Evolutionary conservation across 2,888 invertebrate species (phyloP), one percentile per base, ranked within the genome.

Genomic region (Ormia ochracea): DNA sequence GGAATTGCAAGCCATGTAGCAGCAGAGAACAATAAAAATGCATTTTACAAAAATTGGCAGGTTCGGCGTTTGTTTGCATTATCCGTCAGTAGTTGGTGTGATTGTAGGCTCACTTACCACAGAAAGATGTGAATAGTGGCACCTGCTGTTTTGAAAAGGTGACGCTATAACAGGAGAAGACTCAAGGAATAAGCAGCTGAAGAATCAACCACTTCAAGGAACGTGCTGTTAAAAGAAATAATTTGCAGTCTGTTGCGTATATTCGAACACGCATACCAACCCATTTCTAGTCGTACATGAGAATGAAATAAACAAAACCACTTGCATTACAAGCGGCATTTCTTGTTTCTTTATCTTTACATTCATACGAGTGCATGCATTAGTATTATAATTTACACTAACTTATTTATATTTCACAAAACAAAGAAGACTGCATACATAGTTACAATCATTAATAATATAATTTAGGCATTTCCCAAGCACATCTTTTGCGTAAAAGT

Each of bases 321-420:
- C 72, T 76, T 73, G 70, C 59, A 68, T 9, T 54, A 48, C 61
- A 69, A 72, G 79, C 70, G 70, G 72, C 66, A 36, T 73, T 66
- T 63, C 12, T 14, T 33, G 31, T 50, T 69, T 31, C 50, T 10
- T 23, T 61, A 21, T 68, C 26, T 14, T 10, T 33, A 26, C 33
- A n/a, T n/a, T n/a, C n/a, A n/a, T n/a, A n/a, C n/a, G n/a, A n/a
- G n/a, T n/a, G 17, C 9, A 7, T 21, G 26, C 26, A 23, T 45
- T 33, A 12, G 17, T 68, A 31, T 41, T 68, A 68, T 54, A 1
- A 26, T 14, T 43, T 43, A 45, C 31, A 23, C n/a, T 9, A 31
- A 31, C 45, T 48, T 45, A 9, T 77, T 56, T 41, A 38, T 4
- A 14, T 58, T 28, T 3, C 10, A 4, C 4, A 28, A 56, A 58